phyloP scores from a whole-genome alignment of 2,113 vertebrate species.

The Acrocephalus kingi region DNA sequence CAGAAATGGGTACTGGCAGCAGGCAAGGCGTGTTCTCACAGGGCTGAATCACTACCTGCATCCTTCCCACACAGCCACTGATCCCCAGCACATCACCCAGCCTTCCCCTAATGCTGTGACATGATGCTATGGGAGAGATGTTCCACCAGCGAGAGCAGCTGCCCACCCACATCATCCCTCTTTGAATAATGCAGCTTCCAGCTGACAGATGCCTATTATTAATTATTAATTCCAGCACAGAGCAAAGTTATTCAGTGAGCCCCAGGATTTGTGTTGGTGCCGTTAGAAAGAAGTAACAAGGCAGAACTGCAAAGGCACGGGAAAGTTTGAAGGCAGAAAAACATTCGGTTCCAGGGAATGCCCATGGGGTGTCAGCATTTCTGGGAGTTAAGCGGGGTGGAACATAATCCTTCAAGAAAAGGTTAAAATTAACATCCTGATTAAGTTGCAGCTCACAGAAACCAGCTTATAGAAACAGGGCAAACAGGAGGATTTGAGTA shows the following conservation, averaged over 20 bases:
- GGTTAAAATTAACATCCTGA: constrained; percentile 48
- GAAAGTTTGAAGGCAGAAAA: neutral
- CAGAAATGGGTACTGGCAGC: neutral
- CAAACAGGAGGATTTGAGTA: neutral
- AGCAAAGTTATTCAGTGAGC: neutral
- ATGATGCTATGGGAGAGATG: neutral
- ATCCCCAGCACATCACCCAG: neutral
- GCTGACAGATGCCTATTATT: neutral
- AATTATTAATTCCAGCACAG: neutral
- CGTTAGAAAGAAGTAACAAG: neutral
- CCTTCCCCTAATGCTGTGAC: neutral
- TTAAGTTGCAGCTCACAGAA: constrained; percentile 15
- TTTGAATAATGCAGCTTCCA: neutral
- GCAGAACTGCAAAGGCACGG: neutral
- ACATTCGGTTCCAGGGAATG: neutral
- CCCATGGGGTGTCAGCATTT: neutral
- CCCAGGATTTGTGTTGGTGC: neutral
- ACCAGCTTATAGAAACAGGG: neutral
- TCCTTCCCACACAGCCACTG: neutral
- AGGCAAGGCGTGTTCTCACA: neutral
- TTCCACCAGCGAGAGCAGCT: neutral
- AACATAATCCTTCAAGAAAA: constrained; percentile 21
- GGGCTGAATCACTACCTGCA: neutral
- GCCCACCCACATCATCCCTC: neutral
- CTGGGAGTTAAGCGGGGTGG: neutral